A percentile compares a stretch with the other conserved stretches of the same genome.
Conservation (phyloP, 2,113 vertebrate genomes). For the Pelvicachromis taeniatus region DNA sequence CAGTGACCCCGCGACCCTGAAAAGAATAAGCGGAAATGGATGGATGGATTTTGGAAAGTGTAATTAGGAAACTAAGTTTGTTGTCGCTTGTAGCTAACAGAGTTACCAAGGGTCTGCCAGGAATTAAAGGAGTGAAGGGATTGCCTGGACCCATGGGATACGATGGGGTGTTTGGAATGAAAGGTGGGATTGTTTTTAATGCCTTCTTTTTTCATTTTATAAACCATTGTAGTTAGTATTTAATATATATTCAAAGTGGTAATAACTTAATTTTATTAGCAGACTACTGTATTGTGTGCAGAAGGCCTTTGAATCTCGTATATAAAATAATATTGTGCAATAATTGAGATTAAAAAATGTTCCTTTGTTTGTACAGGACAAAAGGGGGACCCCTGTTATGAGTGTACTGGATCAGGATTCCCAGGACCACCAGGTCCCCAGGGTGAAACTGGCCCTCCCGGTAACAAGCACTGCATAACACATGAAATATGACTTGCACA, state of each 20-base stretch:
- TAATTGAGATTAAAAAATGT: not conserved
- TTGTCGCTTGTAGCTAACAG: slow-evolving; percentile 13
- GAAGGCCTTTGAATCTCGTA: not conserved
- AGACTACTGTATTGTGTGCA: not conserved
- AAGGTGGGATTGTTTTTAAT: slow-evolving; percentile 40
- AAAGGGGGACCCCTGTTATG: slow-evolving; percentile 49
- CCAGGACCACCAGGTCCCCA: slow-evolving; percentile 45
- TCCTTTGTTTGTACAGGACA: slow-evolving; percentile 21
- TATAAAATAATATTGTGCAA: not conserved
- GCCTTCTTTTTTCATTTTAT: not conserved
- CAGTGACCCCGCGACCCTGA: too few species aligned
- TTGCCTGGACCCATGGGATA: slow-evolving; percentile 25
- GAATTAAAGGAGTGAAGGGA: slow-evolving; percentile 51
- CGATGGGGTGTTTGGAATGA: slow-evolving; percentile 37
- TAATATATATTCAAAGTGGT: not conserved
- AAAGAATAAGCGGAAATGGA: too few species aligned
- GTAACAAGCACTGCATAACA: slow-evolving; percentile 20
- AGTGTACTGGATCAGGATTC: not conserved
- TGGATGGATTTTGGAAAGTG: not conserved
- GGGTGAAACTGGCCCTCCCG: slow-evolving; percentile 47
- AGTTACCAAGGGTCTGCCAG: slow-evolving; percentile 38
- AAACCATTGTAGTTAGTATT: not conserved
- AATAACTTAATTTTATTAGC: not conserved
- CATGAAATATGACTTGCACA: not conserved
- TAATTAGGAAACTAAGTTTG: not conserved